Percentiles rank a stretch among this genome's conserved stretches.
Conservation (phyloP, 2,888 invertebrate species). For the Desoria tigrina region DNA sequence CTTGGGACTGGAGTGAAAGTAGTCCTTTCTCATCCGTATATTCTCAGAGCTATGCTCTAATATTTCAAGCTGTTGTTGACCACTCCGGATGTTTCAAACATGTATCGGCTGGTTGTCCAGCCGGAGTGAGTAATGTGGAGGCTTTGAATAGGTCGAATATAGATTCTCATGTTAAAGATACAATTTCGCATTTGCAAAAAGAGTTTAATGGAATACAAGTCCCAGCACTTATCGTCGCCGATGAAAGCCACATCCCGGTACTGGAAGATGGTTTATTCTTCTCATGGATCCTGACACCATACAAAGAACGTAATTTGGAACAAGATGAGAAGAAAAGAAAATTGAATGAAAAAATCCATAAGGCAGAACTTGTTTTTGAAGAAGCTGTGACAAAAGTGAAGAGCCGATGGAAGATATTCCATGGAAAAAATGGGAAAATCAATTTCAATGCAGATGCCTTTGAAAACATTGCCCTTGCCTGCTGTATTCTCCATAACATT, state of each 20-base stretch:
- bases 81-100: constrained; percentile 33
- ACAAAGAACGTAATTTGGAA: constrained; percentile 7
- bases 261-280: neutral
- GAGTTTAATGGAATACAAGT: constrained; percentile 15
- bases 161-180: constrained; percentile 20
- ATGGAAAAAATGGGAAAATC: constrained; percentile 47
- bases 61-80: constrained; percentile 49
- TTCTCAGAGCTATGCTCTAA: constrained; percentile 37
- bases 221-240: constrained; percentile 17
- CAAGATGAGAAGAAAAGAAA: constrained; percentile 30
- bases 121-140: constrained; percentile 33
- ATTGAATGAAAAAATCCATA: constrained; percentile 31
- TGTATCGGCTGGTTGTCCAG: constrained; percentile 38
- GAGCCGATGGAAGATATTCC: constrained; percentile 44
- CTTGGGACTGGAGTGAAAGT: constrained; percentile 37
- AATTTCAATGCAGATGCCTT: constrained; percentile 45
- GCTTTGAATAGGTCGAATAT: constrained; percentile 32
- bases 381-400: constrained; percentile 38
- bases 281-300: constrained; percentile 22
- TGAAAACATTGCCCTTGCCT: constrained; percentile 43
- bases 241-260: constrained; percentile 26
- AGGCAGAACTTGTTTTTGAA: constrained; percentile 31
- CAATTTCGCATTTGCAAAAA: constrained; percentile 4
- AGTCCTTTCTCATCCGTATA: constrained; percentile 40
- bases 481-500: constrained; percentile 47